phyloP scores from a whole-genome alignment of 2,888 invertebrate genomes.

The Dascillus cervinus region DNA sequence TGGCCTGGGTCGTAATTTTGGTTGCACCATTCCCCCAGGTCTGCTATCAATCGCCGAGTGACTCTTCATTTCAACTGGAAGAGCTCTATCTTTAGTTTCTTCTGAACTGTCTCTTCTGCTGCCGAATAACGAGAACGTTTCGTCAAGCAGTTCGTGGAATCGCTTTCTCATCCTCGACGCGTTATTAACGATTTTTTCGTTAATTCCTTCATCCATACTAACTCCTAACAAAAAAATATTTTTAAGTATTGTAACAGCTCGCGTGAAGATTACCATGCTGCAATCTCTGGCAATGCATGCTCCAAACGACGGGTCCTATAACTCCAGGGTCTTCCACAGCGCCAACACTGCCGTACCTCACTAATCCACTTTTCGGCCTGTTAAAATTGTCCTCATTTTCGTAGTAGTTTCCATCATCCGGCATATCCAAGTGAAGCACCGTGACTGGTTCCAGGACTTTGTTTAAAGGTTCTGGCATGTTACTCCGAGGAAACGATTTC shows the following conservation, averaged over 20 bases:
- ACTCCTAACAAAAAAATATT: slow-evolving; percentile 21
- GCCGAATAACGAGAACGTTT: slow-evolving; percentile 70
- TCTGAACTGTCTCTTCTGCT: slow-evolving; percentile 51
- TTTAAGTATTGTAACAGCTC: slow-evolving; percentile 1
- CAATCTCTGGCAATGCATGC: slow-evolving; percentile 64
- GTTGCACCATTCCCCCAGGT: slow-evolving; percentile 6
- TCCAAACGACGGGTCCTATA: slow-evolving; percentile 78
- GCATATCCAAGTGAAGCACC: slow-evolving; percentile 60
- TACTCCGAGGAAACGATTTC: slow-evolving; percentile 73
- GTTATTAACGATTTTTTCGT: slow-evolving; percentile 40
- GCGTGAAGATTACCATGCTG: slow-evolving; percentile 42
- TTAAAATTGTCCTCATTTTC: slow-evolving; percentile 15
- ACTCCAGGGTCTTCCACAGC: slow-evolving; percentile 69
- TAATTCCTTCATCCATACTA: slow-evolving; percentile 36
- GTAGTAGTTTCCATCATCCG: slow-evolving; percentile 29
- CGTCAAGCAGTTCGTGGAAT: slow-evolving; percentile 71
- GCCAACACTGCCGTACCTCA: slow-evolving; percentile 64
- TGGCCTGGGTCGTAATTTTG: slow-evolving; percentile 26
- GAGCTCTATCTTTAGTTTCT: slow-evolving; percentile 23
- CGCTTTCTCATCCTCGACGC: slow-evolving; percentile 61
- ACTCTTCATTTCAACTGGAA: slow-evolving; percentile 36
- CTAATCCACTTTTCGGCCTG: slow-evolving; percentile 29
- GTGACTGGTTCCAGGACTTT: slow-evolving; percentile 73
- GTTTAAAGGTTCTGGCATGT: slow-evolving; percentile 69
- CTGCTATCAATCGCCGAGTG: slow-evolving; percentile 32